phyloP scores from a whole-genome alignment of 2,888 invertebrate species.

The Ichneumon xanthorius region DNA sequence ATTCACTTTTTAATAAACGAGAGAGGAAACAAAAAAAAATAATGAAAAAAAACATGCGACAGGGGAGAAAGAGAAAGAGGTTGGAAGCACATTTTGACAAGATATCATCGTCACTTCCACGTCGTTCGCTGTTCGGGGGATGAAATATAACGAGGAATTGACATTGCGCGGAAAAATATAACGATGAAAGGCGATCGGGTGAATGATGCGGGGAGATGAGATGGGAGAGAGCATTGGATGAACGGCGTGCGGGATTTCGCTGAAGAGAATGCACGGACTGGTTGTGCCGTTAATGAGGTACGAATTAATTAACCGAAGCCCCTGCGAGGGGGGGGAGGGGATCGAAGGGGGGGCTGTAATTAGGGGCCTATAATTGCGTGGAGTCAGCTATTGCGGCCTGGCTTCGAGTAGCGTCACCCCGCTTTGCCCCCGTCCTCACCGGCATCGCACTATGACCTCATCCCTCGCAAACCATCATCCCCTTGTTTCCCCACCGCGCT shows the following conservation, averaged over 20 bases:
- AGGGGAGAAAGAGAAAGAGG: neutral
- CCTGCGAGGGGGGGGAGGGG: conserved; percentile 60
- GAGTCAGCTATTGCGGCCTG: conserved; percentile 78
- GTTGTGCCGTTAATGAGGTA: conserved; percentile 81
- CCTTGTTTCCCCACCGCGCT: conserved; percentile 26
- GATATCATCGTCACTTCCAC: conserved; percentile 32
- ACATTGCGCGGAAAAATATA: conserved; percentile 57
- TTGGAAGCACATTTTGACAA: conserved; percentile 43
- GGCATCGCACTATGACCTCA: conserved; percentile 46
- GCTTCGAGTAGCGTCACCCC: conserved; percentile 77
- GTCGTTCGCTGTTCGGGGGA: neutral
- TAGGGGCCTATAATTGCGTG: conserved; percentile 78
- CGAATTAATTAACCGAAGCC: conserved; percentile 82
- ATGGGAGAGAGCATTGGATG: conserved; percentile 33
- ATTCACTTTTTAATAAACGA: conserved; percentile 68
- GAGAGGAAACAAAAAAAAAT: conserved; percentile 24
- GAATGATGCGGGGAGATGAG: conserved; percentile 58
- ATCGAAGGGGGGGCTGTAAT: conserved; percentile 70
- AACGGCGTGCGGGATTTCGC: conserved; percentile 54
- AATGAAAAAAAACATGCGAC: neutral
- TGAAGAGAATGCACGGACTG: conserved; percentile 74
- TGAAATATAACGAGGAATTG: conserved; percentile 55
- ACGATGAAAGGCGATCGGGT: conserved; percentile 34
- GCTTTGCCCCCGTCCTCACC: conserved; percentile 58
- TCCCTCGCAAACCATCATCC: conserved; percentile 36